Base-by-base conservation (phyloP, 2,797 vertebrate species). In the Momotus momota region DNA sequence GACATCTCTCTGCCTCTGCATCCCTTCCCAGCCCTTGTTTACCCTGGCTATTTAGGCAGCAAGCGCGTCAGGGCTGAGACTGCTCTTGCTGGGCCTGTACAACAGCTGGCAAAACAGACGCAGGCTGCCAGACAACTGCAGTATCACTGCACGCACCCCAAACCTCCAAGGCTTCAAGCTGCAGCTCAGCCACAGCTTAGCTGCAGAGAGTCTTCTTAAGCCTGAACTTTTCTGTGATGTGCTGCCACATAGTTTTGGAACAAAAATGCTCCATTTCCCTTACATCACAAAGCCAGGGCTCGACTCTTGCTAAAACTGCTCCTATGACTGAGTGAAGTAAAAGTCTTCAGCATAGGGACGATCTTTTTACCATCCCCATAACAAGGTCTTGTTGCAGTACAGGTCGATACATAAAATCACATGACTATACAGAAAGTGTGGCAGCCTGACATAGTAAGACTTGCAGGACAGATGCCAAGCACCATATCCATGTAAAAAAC, bases 51-150 rank as follows among this genome's bases (percentile, higher is more conserved):
- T 96, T 97, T 95, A 92, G 71, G 93, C 90, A 94, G 90, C 67
- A 79, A 84, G 81, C 52, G 81, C 46, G 0, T 65, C 79, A 92
- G 75, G 61, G 33, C 86, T 95, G 73, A 81, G 48, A 71, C 78
- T 89, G 88, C 74, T 85, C 93, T 95, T 87, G 62, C 78, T 71
- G 52, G 72, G 94, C 74, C 88, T 78, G 74, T 61, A 74, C 49
- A 95, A 85, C 95, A 95, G 95, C 96, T 96, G 96, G 74, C 67
- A 95, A 95, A 97, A 95, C 88, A 95, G 82, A 74, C 46, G 46
- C 43, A 71, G 60, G n/a, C 93, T 88, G 54, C 57, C 38, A 57
- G 74, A 73, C 89, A 90, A 88, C 88, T 86, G 94, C 64, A 93
- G 80, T 82, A 95, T 85, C 88, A 83, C 49, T 58, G 7, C 15